Evolutionary conservation across 1,140 invertebrate genomes (phyloP), one percentile per base, ranked within the genome.

Genomic region (Drosophila punjabiensis): DNA sequence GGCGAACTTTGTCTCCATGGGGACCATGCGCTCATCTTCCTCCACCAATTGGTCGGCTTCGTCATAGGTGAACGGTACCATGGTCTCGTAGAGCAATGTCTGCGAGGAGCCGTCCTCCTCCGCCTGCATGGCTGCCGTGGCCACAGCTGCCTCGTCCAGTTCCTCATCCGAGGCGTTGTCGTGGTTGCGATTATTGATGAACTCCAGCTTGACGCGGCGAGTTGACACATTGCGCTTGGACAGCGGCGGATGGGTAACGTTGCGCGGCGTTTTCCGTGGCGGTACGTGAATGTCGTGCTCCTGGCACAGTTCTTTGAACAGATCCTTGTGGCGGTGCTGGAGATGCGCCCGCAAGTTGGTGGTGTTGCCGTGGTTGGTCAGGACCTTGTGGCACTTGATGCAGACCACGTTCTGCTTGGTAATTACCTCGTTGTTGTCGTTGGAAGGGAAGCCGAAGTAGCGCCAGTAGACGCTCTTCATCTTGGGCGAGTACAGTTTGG

Each of bases 401-500:
- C 95, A 95, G 16, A 96, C 94, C 11, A 95, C 95, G 79, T 95
- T 95, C 6, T 95, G 93, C 93, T 95, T 95, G n/a, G 95, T 95
- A 4, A 96, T 88, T 64, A 95, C 95, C 62, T 94, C 94, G 45
- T 95, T 95, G 41, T 95, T 93, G 20, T 95, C 95, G 45, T 94
- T 94, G 0, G 95, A 95, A 48, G 95, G 95, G 92, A 95, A 96
- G 16, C 95, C 95, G 89, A 95, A 96, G 82, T 95, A 95, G 76
- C 95, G 95, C 95, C 95, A 96, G 82, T 95, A 95, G 48, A 95
- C 95, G 76, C 95, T 95, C 62, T 95, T 93, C 95, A 95, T 96
- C 69, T 93, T 93, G 8, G 92, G 92, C 56, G 89, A 90, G 58
- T 93, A 89, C 47, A 93, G 79, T 58, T 93, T 93, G 62, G 86